Evolutionary conservation across 2,888 invertebrate genomes (phyloP), one percentile per base, ranked within the genome.

Genomic region (Mamestra brassicae): DNA sequence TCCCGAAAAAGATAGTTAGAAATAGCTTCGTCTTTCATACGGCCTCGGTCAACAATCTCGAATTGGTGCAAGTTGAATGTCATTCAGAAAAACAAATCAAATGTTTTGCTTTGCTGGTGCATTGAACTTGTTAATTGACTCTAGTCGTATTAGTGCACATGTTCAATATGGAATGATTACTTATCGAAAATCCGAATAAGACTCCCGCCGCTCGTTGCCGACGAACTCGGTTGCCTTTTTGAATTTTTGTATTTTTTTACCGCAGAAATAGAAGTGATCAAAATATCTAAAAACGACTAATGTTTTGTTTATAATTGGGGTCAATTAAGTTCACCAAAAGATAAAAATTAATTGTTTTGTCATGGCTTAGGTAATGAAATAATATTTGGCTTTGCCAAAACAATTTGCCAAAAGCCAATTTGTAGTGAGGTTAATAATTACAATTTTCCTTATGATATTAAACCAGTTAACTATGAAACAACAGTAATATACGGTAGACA

Each of bases 41-140:
- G 50, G 26, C 64, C 80, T 77, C 74, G 77, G 65, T 75, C 65
- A 75, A 74, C 50, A 77, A 8, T 52, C 74, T 45, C 11, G n/a
- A 55, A 50, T 61, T 45, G 1, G 11, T 74, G 74, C 64, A 64
- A 80, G 65, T 65, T 65, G 74, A 74, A 80, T 65, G 74, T 61
- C 58, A 72, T 34, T n/a, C 17, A 50, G n/a, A 55, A 8, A 61
- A 60, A 36, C 36, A 63, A 71, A 38, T 26, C 4, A 17, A 47
- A 65, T n/a, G 13, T 67, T 38, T 47, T 38, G 71, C 6, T 11
- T 36, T 34, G 74, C 11, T 74, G 13, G 74, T 61, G 52, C 45
- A 47, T n/a, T 80, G 50, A 80, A 80, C 77, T 74, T 65, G 42
- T 61, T 26, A 65, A 71, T 52, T 60, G 34, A 64, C 11, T 55